Evolutionary conservation across 2,797 vertebrate species (phyloP).

Genomic region (Gymnothorax javanicus): DNA sequence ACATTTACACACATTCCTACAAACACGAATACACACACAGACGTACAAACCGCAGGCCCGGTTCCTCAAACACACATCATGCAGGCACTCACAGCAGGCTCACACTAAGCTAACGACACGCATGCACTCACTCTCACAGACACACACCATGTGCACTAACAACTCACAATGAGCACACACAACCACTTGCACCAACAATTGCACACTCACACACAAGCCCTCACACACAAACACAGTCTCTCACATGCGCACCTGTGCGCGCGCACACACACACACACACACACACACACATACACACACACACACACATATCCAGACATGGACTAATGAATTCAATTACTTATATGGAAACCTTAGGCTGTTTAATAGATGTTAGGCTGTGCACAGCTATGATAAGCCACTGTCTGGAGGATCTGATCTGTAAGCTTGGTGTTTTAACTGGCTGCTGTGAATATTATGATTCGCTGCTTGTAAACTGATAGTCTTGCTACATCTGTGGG

Average conservation of each 20-base stretch:
- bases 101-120: too few species aligned
- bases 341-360: neutral
- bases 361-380: neutral
- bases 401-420: neutral
- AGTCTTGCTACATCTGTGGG: neutral
- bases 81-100: too few species aligned
- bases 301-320: constrained; percentile 1
- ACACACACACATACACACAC: constrained; percentile 4
- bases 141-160: too few species aligned
- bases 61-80: too few species aligned
- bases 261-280: constrained; percentile 10
- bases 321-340: neutral
- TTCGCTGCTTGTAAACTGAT: neutral
- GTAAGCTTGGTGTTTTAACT: neutral
- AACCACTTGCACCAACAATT: too few species aligned
- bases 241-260: neutral
- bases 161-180: too few species aligned
- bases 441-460: neutral
- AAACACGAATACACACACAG: neutral
- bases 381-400: constrained; percentile 2
- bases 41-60: too few species aligned
- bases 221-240: constrained; percentile 7
- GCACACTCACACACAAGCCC: neutral
- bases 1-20: neutral
- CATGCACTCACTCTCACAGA: too few species aligned